These are phyloP conservation scores for Slavum lentiscoides DNA, from an alignment of 2,888 invertebrate species.

Conservation along the genomic window DNA sequence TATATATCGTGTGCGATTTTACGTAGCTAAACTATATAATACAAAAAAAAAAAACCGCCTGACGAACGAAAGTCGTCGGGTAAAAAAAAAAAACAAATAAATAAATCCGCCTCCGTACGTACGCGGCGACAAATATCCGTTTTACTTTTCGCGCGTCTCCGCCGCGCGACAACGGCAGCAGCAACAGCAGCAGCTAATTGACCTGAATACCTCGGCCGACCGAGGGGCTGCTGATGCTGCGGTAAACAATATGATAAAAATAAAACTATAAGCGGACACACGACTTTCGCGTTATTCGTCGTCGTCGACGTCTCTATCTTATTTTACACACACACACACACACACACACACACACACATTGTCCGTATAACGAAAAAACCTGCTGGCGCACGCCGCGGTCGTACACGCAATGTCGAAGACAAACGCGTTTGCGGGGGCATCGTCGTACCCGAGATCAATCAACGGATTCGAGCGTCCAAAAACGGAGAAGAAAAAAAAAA, in stretches of 20 bases:
- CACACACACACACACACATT: no score
- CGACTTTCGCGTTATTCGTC: slow-evolving; percentile 46
- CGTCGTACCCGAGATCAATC: neutral
- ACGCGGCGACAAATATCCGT: slow-evolving; percentile 23
- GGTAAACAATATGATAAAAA: slow-evolving; percentile 10
- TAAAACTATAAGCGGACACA: neutral
- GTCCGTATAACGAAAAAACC: no score
- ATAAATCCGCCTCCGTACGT: slow-evolving; percentile 19
- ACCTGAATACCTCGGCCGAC: slow-evolving; percentile 38
- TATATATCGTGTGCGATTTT: no score
- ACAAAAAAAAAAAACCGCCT: no score
- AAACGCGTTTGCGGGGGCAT: slow-evolving; percentile 20
- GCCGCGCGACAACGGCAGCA: neutral
- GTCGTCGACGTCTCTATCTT: neutral
- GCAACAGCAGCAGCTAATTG: slow-evolving; percentile 18
- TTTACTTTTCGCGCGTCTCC: slow-evolving; percentile 38
- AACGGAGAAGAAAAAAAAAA: neutral
- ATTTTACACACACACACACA: no score
- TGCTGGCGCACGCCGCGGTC: no score
- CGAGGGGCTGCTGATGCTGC: slow-evolving; percentile 22
- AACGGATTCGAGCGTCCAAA: neutral
- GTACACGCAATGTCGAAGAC: neutral
- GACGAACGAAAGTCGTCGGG: slow-evolving; percentile 25
- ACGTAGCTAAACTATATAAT: no score
- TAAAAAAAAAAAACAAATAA: neutral